These are phyloP conservation scores for Drosophila meridiana DNA, from an alignment of 2,888 invertebrate species.

Conservation along the genomic window DNA sequence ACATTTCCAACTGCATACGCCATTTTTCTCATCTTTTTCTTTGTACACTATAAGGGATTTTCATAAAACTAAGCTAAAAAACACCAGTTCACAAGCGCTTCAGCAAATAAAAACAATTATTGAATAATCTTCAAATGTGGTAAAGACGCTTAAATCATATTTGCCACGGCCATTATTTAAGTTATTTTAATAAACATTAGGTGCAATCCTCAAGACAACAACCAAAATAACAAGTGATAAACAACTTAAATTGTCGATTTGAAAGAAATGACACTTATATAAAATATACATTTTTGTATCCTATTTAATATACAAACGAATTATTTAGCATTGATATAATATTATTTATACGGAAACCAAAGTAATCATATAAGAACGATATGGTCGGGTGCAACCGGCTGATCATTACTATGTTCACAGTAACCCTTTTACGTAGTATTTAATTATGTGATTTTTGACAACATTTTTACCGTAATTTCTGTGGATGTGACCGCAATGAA, in stretches of 20 bases:
- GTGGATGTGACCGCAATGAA: background rate
- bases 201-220: conserved; percentile 34
- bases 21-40: conserved; percentile 97
- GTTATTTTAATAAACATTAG: conserved; percentile 30
- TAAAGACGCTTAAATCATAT: conserved; percentile 10
- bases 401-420: background rate
- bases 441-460: background rate
- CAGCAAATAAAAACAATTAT: conserved; percentile 24
- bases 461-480: background rate
- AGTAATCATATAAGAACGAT: conserved; percentile 5
- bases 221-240: conserved; percentile 55
- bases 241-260: conserved; percentile 28
- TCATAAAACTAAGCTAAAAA: conserved; percentile 82
- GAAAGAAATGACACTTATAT: background rate
- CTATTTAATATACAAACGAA: conserved; percentile 3
- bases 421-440: background rate
- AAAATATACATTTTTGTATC: background rate
- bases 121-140: conserved; percentile 28
- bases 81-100: conserved; percentile 65
- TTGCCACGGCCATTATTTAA: conserved; percentile 44
- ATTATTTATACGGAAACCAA: conserved; percentile 23
- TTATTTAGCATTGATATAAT: conserved; percentile 5
- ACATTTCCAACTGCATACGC: conserved; percentile 97
- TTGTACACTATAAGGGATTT: conserved; percentile 96
- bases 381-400: conserved; percentile 4